These are phyloP conservation scores for Formica exsecta DNA, from an alignment of 1,140 invertebrate species.

Conservation along the genomic window DNA sequence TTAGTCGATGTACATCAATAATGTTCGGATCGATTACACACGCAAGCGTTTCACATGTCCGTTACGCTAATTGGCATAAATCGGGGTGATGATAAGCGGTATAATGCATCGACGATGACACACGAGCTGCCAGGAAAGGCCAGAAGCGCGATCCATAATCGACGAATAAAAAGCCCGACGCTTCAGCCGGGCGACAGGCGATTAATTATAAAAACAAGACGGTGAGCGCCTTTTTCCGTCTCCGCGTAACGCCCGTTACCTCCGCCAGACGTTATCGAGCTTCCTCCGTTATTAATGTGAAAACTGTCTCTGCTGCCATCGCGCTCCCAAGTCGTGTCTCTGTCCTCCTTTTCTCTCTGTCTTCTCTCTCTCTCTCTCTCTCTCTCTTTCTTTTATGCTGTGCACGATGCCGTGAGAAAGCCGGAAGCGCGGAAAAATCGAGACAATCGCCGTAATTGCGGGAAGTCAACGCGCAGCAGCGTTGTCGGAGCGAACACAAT, in stretches of 20 bases:
- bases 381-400: background rate
- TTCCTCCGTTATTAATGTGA: conserved; percentile 70
- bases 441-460: conserved; percentile 75
- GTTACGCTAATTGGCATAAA: conserved; percentile 47
- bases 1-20: background rate
- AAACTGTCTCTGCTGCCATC: conserved; percentile 51
- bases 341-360: conserved; percentile 7
- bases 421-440: conserved; percentile 70
- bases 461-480: conserved; percentile 65
- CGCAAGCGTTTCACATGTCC: background rate
- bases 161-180: conserved; percentile 44
- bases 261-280: conserved; percentile 52
- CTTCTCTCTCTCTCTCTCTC: conserved; percentile 17
- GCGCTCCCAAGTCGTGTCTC: conserved; percentile 19
- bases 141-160: conserved; percentile 59
- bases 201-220: conserved; percentile 65
- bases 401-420: conserved; percentile 64
- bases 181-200: conserved; percentile 47
- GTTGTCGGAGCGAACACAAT: conserved; percentile 67
- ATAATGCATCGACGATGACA: conserved; percentile 48
- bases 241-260: conserved; percentile 60
- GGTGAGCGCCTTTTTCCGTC: conserved; percentile 61
- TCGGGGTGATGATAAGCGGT: conserved; percentile 35
- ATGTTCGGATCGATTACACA: background rate
- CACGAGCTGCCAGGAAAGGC: conserved; percentile 33